These are phyloP conservation scores for Hippocampus kuda DNA, from an alignment of 2,797 vertebrate species.

Conservation along the genomic window DNA sequence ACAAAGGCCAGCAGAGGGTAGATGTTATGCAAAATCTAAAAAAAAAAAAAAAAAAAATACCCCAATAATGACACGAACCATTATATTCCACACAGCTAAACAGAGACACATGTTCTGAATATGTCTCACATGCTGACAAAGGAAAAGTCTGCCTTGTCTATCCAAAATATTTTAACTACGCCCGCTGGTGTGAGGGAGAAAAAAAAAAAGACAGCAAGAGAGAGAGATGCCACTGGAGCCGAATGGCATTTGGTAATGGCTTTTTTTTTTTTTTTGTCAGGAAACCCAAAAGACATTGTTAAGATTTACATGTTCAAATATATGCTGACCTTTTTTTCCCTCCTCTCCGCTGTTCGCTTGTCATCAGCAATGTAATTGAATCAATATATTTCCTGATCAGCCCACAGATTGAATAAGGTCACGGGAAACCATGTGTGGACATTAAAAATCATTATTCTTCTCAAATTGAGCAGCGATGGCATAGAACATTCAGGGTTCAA, in stretches of 20 bases:
- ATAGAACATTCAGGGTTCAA: constrained; percentile 91
- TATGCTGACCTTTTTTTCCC: constrained; percentile 98
- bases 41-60: too few relatives aligned
- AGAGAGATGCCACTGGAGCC: constrained; percentile 77
- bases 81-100: constrained; percentile 53
- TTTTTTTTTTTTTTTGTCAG: constrained; percentile 70
- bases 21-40: constrained; percentile 26
- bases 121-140: constrained; percentile 58
- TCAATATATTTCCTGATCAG: constrained; percentile 99
- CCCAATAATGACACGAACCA: constrained; percentile 46
- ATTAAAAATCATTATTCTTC: constrained; percentile 99
- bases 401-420: constrained; percentile 99
- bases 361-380: constrained; percentile 99
- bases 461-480: constrained; percentile 95
- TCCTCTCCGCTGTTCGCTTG: constrained; percentile 87
- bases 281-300: constrained; percentile 95
- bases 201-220: constrained; percentile 71
- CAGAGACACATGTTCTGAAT: constrained; percentile 47
- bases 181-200: constrained; percentile 62
- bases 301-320: constrained; percentile 99
- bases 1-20: constrained; percentile 47
- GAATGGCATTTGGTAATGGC: constrained; percentile 98
- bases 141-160: constrained; percentile 58
- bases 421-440: constrained; percentile 98
- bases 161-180: constrained; percentile 70